Evolutionary conservation across 2,797 vertebrate genomes (phyloP), one percentile per base, ranked within the genome.

Genomic region (Loriculus beryllinus): DNA sequence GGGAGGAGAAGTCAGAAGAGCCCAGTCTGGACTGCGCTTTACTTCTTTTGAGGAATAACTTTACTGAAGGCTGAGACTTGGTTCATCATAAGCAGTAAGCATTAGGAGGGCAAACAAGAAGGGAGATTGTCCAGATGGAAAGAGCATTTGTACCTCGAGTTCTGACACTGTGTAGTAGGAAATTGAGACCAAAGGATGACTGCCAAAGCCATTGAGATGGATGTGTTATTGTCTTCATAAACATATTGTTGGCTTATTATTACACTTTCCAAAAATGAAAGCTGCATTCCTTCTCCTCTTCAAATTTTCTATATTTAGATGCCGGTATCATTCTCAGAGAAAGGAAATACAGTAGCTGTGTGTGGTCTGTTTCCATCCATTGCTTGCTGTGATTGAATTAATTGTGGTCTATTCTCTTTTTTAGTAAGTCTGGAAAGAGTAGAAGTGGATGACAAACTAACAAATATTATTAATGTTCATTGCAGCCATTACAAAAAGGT

Each of bases 351-450:
- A 82, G 22, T 42, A 78, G 10, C 52, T 69, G 18, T 54, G 37
- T 89, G 72, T 33, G 49, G 62, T 85, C 86, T 78, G 35, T 95
- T 96, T 93, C 91, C 76, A 92, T 91, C 47, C 67, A 81, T 75
- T 64, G 4, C 43, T 86, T 80, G 13, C 28, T 89, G 35, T 65
- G 54, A 72, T 86, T 89, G 49, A 93, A 71, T 93, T 83, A 89
- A 81, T 86, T 86, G 82, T 2, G 20, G 42, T 78, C 57, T 85
- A 13, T 52, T 82, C 57, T 82, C 57, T 71, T 70, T 82, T 65
- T 57, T 20, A 43, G 43, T 79, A 75, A 71, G 51, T 75, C 71
- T 89, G 40, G 35, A 91, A 93, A 77, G 33, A 67, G 31, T 39
- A 75, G 62, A 88, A 86, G 3, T 69, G 40, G 29, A 81, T 63